A percentile compares a stretch with the other conserved stretches of the same genome.
Conservation (phyloP, 92 coral and sea anemone genomes). For the Epizoanthus ramosus region DNA sequence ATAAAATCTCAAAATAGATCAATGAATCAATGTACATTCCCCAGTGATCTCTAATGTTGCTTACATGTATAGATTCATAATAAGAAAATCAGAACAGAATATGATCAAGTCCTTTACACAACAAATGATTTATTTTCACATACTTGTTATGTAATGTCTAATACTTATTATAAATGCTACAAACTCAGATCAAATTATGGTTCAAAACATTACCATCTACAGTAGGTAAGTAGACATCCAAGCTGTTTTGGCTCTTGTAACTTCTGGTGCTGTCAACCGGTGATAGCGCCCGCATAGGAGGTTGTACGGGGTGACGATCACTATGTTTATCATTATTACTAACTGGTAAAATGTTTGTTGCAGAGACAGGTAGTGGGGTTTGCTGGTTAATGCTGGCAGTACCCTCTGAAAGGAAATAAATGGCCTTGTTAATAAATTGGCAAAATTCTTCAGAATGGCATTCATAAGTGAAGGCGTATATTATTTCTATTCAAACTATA, state of each 20-base stretch:
- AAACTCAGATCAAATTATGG: not conserved
- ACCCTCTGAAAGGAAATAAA: not conserved
- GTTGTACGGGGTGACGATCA: not conserved
- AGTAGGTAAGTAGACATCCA: slow-evolving; percentile 77
- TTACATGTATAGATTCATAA: too few relatives aligned
- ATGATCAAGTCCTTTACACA: not conserved
- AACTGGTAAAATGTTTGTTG: not conserved
- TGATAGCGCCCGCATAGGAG: not conserved
- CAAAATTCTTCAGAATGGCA: too few relatives aligned
- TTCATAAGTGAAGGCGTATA: not conserved
- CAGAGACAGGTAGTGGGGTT: not conserved
- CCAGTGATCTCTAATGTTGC: too few relatives aligned
- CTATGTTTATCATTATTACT: not conserved
- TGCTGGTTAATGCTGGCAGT: not conserved
- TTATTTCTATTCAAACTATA: too few relatives aligned
- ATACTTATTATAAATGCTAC: not conserved
- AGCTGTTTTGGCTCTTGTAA: slow-evolving; percentile 65
- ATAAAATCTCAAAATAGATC: too few relatives aligned
- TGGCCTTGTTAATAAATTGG: not conserved
- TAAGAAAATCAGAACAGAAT: not conserved
- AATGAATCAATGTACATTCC: too few relatives aligned
- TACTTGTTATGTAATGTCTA: not conserved
- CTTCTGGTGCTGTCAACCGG: slow-evolving; percentile 56
- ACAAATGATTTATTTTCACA: too few relatives aligned
- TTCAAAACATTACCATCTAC: slow-evolving; percentile 53